Conservation (phyloP, 2,888 invertebrate genomes). For the Hydriomena furcata region DNA sequence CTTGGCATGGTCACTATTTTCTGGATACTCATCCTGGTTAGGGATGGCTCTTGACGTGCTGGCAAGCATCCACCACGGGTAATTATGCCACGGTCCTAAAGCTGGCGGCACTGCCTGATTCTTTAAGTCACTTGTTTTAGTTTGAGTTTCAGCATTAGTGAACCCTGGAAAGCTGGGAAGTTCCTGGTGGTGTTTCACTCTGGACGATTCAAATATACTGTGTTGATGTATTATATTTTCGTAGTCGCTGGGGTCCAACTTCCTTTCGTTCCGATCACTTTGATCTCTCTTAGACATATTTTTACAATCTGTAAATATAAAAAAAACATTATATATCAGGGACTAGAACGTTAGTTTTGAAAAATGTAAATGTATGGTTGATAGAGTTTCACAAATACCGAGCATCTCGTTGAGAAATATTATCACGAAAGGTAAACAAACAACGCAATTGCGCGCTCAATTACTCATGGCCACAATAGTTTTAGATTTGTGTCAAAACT, state of each 20-base stretch:
- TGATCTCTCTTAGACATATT: constrained; percentile 80
- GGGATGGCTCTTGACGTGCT: constrained; percentile 75
- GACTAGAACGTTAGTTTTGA: background rate
- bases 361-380: constrained; percentile 8
- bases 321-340: background rate
- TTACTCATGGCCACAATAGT: constrained; percentile 36
- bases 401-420: constrained; percentile 39
- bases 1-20: constrained; percentile 71
- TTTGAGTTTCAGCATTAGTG: constrained; percentile 80
- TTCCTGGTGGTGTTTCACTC: constrained; percentile 74
- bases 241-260: constrained; percentile 76
- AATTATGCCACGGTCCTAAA: constrained; percentile 78
- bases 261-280: constrained; percentile 74
- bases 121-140: constrained; percentile 74
- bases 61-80: constrained; percentile 82
- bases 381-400: background rate
- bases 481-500: constrained; percentile 23
- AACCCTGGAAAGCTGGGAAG: constrained; percentile 79
- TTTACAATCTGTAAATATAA: constrained; percentile 36
- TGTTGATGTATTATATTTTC: constrained; percentile 78
- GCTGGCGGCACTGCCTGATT: constrained; percentile 67
- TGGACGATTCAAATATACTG: constrained; percentile 74
- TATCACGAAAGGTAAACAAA: constrained; percentile 66
- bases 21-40: constrained; percentile 74
- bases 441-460: constrained; percentile 74